These are phyloP conservation scores for Drosophila littoralis DNA, from an alignment of 1,140 invertebrate genomes.

Conservation along the genomic window DNA sequence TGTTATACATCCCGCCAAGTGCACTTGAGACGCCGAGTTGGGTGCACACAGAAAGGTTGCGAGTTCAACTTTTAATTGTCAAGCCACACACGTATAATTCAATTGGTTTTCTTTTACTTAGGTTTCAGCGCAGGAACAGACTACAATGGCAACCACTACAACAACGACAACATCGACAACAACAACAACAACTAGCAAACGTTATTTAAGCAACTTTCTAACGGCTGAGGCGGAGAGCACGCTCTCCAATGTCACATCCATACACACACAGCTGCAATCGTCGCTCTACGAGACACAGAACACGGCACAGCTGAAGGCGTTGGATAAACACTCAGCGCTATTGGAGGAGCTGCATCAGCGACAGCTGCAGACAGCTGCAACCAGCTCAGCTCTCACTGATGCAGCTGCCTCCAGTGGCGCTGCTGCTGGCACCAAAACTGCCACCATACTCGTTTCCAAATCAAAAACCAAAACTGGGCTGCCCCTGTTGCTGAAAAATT, in stretches of 20 bases:
- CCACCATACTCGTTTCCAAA: conserved; percentile 84
- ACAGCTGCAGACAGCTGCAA: conserved; percentile 61
- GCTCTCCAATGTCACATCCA: conserved; percentile 83
- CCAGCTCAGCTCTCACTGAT: conserved; percentile 41
- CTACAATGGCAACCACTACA: conserved; percentile 72
- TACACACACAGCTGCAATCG: conserved; percentile 82
- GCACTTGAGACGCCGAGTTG: conserved; percentile 84
- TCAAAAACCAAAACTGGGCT: conserved; percentile 85
- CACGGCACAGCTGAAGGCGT: conserved; percentile 63
- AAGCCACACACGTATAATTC: not conserved
- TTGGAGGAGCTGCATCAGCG: conserved; percentile 78
- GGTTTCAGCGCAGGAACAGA: conserved; percentile 81
- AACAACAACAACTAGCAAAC: conserved; percentile 74
- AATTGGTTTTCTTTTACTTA: conserved; percentile 23
- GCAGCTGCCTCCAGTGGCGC: conserved; percentile 38
- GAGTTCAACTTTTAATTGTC: not conserved
- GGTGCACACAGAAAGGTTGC: conserved; percentile 71
- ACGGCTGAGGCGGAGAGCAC: conserved; percentile 78
- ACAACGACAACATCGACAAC: conserved; percentile 71
- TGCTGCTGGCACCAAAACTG: conserved; percentile 74
- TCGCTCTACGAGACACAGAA: conserved; percentile 78
- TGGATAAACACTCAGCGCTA: conserved; percentile 75
- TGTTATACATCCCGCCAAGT: conserved; percentile 80
- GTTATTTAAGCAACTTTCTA: conserved; percentile 79
- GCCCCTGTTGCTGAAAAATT: conserved; percentile 84